Evolutionary conservation across 30 jellyfish, hydroid and myxozoan genomes (phyloP).

Genomic region (Aurelia coerulea): DNA sequence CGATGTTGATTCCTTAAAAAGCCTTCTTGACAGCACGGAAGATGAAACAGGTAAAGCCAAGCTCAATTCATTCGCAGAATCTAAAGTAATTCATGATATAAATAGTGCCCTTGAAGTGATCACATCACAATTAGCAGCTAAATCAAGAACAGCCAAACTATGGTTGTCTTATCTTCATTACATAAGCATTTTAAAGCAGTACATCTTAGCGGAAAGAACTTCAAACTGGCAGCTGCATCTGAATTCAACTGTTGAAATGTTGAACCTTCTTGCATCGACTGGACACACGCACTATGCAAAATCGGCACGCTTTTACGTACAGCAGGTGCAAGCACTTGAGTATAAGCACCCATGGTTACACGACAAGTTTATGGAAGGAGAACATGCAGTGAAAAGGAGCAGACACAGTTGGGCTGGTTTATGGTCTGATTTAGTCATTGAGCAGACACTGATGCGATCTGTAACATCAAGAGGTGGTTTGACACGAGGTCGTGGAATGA

Average conservation of each 20-base stretch:
- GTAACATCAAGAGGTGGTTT: conserved; percentile 62
- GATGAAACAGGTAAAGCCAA: too few relatives aligned
- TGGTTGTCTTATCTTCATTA: conserved; percentile 61
- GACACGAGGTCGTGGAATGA: conserved; percentile 70
- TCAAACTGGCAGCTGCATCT: conserved; percentile 75
- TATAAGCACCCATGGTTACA: conserved; percentile 48
- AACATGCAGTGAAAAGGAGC: conserved; percentile 68
- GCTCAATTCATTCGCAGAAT: too few relatives aligned
- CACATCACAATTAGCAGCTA: background rate
- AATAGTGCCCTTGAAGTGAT: too few relatives aligned
- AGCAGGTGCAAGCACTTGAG: conserved; percentile 47
- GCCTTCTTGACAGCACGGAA: too few relatives aligned
- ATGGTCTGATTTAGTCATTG: conserved; percentile 75
- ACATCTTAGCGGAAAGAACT: conserved; percentile 75
- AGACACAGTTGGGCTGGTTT: conserved; percentile 67
- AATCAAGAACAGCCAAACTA: conserved; percentile 67
- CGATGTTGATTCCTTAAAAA: conserved; percentile 23
- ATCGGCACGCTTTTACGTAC: conserved; percentile 50
- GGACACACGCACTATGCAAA: conserved; percentile 81
- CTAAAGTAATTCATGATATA: too few relatives aligned
- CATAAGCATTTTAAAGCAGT: conserved; percentile 53
- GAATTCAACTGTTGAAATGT: conserved; percentile 51
- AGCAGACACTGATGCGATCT: conserved; percentile 62
- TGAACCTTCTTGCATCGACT: conserved; percentile 76
- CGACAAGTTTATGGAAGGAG: conserved; percentile 51